Base-by-base conservation (phyloP, 2,888 invertebrate genomes). In the Stratiomys singularior region DNA sequence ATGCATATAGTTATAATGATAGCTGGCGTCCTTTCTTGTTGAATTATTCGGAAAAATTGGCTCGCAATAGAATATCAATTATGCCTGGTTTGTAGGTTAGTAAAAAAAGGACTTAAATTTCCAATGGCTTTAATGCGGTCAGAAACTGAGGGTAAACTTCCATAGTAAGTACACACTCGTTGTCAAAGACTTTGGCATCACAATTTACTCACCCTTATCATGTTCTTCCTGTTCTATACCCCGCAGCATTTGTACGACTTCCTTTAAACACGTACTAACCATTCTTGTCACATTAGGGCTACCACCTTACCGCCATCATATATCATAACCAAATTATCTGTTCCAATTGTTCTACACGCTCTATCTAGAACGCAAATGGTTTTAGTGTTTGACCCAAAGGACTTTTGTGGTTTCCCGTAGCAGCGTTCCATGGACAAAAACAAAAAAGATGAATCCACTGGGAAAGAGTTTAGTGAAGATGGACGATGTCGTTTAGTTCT, bases 291-390 rank as follows among this genome's bases (percentile, higher is more conserved):
- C 69, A 69, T 47, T 23, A 46, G 69, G 47, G 18, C 66, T n/a
- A 66, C 66, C 66, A 25, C 58, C 13, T 21, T 9, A 60, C 25
- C 25, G 18, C 66, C 47, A 69, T 69, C 66, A 69, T 69, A 47
- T 30, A 69, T 69, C 69, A 69, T 69, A 69, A 69, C n/a, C 46
- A 46, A 46, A 69, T 69, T 69, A 69, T 11, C 46, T 13, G 47
- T 46, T 25, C 44, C 46, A 27, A 69, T 69, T 69, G 15, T 46
- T 47, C 25, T n/a, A n/a, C 21, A 15, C n/a, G 66, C n/a, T 47
- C 9, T 25, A 60, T 60, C 5, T 46, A 25, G 5, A 23, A 25
- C 25, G 25, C 23, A 25, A 60, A 23, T 60, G 60, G 23, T 60
- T 25, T 37, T 23, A 46, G 21, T 23, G 21, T n/a, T 23, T 46